Base-by-base conservation (phyloP, 2,113 vertebrate genomes). In the Takifugu bimaculatus region DNA sequence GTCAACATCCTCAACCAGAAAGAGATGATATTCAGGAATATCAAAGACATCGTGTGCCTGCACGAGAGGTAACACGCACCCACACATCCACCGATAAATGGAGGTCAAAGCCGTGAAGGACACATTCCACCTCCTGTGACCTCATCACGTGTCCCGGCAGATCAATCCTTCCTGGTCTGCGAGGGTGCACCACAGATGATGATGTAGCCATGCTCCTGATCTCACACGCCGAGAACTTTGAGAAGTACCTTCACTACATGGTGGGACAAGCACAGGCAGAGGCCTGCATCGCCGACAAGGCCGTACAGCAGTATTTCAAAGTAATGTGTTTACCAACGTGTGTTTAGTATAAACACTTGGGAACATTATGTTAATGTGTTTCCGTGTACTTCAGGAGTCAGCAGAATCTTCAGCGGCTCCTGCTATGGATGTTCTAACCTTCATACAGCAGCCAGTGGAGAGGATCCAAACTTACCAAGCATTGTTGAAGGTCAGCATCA, bases 201-300 rank as follows among this genome's bases (percentile, higher is more conserved):
- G 97, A 99, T 0, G 92, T 99, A 32, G 96, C 95, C 60, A 93
- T 94, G 91, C 93, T 91, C 74, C 93, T 98, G 64, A 91, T 97
- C 82, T 92, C 92, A 72, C 91, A 93, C 0, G 74, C 90, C 6
- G 88, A 77, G 1, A 92, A 92, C 55, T 96, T 99, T 58, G 93
- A 93, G 72, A 94, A 90, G 63, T 96, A 98, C 75, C 91, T 99
- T 63, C 91, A 93, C 80, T 98, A 93, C 84, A 90, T 98, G 61
- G 91, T 93, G 80, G 96, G 96, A 26, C 92, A 93, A 1, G 84
- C 93, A 27, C 94, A 96, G 87, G 95, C 96, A 0, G 96, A 99
- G 82, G 91, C 94, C 0, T 78, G 94, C 15, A 63, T 96, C 1
- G 85, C 91, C 15, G 94, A 94, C 81, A 94, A 93, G 49, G 80